phyloP scores from a whole-genome alignment of 2,797 vertebrate species.

The Trematomus bernacchii region DNA sequence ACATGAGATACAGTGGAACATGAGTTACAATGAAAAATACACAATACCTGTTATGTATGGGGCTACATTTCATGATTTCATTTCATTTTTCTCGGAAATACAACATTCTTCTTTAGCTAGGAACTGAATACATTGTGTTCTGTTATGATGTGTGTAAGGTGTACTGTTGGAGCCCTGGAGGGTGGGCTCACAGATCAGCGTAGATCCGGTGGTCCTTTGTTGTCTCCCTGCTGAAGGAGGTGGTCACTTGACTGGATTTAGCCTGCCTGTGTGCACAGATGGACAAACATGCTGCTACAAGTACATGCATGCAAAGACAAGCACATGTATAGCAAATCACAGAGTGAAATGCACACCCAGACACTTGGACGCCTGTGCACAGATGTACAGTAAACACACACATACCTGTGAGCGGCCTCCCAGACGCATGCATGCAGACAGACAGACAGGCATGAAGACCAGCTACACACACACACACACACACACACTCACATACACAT shows the following conservation, averaged over 20 bases:
- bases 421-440: constrained; percentile 9
- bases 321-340: constrained; percentile 31
- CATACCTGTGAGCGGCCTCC: constrained; percentile 43
- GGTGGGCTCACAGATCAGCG: not conserved
- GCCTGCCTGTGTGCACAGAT: constrained; percentile 10
- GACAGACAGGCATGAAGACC: constrained; percentile 3
- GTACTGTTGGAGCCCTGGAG: constrained; percentile 4
- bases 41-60: constrained; percentile 30
- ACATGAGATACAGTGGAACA: constrained; percentile 58
- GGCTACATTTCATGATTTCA: constrained; percentile 41
- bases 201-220: not conserved
- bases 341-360: constrained; percentile 35
- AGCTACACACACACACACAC: not conserved
- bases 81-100: constrained; percentile 21
- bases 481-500: constrained; percentile 7
- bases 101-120: constrained; percentile 21
- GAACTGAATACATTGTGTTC: constrained; percentile 13
- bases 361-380: constrained; percentile 25
- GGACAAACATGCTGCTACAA: constrained; percentile 13
- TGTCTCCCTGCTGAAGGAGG: not conserved
- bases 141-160: constrained; percentile 22
- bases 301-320: not conserved
- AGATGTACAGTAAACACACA: constrained; percentile 1
- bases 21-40: constrained; percentile 62
- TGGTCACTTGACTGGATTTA: constrained; percentile 31